Evolutionary conservation across 1,140 invertebrate genomes (phyloP), one percentile per base, ranked within the genome.

Genomic region (Orussus abietinus): DNA sequence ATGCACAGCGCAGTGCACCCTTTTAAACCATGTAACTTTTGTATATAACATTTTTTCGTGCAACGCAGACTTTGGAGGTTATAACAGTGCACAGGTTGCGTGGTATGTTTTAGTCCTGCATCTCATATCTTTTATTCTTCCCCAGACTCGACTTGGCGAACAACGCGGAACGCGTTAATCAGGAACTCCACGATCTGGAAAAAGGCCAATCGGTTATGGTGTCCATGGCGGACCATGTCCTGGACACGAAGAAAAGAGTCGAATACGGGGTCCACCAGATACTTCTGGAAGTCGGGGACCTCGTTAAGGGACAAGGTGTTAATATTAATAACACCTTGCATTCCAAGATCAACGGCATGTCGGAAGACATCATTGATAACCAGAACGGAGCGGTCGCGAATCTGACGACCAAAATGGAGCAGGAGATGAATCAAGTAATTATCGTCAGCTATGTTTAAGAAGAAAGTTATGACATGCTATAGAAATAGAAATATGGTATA

Each of bases 241-340:
- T 91, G 51, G 88, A 90, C 30, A 90, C 83, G 0, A 92, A 90
- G 63, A 81, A 86, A 42, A 77, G 87, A 12, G 79, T 93, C 1
- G 90, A 92, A 55, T 91, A 90, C 49, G 86, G 86, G 0, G 83
- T 90, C 1, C 83, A 90, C 55, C 86, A 90, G 64, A 88, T 92
- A 50, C 70, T 90, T n/a, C 61, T 83, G n/a, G 87, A 90, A 64
- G 76, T 92, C 14, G 78, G 80, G 3, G 81, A 86, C 31, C 57
- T 86, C 4, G 74, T 90, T 1, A 84, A 81, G 59, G 70, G 74
- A 6, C 81, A 87, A 55, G 71, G 80, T 4, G 76, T 75, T 28
- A 80, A 79, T 26, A 74, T 91, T 10, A 86, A 86, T 53, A 69
- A 69, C 1, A 83, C 85, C 7, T 60, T 92, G 3, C 80, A 78